Percentiles rank a stretch among this genome's conserved stretches.
phyloP scores from a whole-genome alignment of 2,888 invertebrate species.

The Branchipolynoe longqiensis region DNA sequence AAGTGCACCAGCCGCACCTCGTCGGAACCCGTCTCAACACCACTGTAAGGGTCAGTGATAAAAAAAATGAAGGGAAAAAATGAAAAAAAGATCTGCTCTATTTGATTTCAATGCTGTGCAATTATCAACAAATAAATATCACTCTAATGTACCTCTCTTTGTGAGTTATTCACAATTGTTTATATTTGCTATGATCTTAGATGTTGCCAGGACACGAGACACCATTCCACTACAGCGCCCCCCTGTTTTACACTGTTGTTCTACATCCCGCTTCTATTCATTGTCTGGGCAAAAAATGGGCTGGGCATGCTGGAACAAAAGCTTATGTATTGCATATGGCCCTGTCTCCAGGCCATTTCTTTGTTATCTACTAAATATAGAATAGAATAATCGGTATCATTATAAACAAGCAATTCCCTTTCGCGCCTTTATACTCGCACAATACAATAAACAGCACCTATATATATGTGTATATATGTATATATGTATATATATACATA shows the following conservation, averaged over 20 bases:
- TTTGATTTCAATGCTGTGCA: neutral
- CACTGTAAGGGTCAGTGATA: neutral
- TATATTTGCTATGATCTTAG: neutral
- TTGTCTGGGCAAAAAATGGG: too few species aligned
- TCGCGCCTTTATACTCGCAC: neutral
- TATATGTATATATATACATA: neutral
- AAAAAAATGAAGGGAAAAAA: neutral
- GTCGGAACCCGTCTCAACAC: neutral
- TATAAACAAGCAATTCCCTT: neutral
- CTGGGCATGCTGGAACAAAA: too few species aligned
- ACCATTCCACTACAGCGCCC: too few species aligned
- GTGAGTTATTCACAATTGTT: neutral
- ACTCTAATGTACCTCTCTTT: neutral
- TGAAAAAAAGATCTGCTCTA: neutral
- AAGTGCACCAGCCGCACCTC: conserved; percentile 55
- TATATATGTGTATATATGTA: conserved; percentile 1
- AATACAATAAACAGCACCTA: too few species aligned
- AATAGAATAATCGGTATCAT: too few species aligned
- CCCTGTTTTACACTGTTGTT: too few species aligned
- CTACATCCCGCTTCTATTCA: too few species aligned
- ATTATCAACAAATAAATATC: neutral
- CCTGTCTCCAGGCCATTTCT: too few species aligned
- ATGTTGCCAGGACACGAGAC: too few species aligned
- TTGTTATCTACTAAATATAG: too few species aligned
- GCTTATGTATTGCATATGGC: too few species aligned